These are phyloP conservation scores for Odontocerum albicorne DNA, from an alignment of 2,888 invertebrate species.

Conservation along the genomic window DNA sequence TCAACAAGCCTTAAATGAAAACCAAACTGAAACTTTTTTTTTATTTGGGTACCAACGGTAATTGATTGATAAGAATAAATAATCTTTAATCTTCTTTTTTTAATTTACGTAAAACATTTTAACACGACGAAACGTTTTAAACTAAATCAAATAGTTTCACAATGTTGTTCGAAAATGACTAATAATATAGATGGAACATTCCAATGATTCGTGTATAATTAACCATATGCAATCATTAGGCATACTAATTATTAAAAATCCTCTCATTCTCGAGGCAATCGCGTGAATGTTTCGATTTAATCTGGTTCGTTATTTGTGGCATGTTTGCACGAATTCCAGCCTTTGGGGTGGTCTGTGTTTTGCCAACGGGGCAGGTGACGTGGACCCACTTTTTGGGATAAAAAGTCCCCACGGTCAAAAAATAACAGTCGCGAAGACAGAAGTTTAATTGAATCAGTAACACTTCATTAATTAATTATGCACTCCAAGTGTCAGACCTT, in stretches of 20 bases:
- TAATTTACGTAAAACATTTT: too few relatives aligned
- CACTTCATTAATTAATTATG: conserved; percentile 27
- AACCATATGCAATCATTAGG: background rate
- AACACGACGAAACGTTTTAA: too few relatives aligned
- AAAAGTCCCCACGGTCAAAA: background rate
- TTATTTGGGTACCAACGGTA: too few relatives aligned
- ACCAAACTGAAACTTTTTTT: too few relatives aligned
- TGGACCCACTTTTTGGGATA: background rate
- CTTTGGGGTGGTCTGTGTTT: conserved; percentile 2
- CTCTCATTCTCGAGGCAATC: conserved; percentile 6
- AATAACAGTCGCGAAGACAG: background rate
- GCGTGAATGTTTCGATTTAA: conserved; percentile 4
- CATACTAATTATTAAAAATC: background rate
- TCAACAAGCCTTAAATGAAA: too few relatives aligned
- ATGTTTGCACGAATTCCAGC: conserved; percentile 4
- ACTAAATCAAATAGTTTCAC: too few relatives aligned
- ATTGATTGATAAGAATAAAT: too few relatives aligned
- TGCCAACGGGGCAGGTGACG: background rate
- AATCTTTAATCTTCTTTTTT: too few relatives aligned
- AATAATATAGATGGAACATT: too few relatives aligned
- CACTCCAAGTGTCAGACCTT: too few relatives aligned
- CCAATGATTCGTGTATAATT: background rate
- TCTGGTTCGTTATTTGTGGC: conserved; percentile 7
- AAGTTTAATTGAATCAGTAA: conserved; percentile 22
- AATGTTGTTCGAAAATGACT: too few relatives aligned